Evolutionary conservation across 1,140 invertebrate species (phyloP).

Genomic region (Drosophila bocqueti): DNA sequence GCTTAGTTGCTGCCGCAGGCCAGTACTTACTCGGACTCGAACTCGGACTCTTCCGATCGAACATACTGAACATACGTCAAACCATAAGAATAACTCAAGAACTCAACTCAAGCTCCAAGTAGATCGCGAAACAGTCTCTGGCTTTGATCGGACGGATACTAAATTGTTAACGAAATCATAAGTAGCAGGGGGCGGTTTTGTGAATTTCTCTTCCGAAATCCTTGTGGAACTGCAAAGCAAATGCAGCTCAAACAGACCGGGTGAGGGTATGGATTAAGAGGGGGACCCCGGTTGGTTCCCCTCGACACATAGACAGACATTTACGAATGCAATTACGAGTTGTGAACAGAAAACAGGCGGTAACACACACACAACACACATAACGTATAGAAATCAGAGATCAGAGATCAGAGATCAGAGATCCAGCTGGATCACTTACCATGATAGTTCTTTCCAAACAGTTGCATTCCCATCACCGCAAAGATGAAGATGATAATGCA

Average conservation of each 20-base stretch:
- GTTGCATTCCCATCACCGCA: constrained; percentile 98
- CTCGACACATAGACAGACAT: constrained; percentile 2
- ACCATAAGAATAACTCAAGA: constrained; percentile 2
- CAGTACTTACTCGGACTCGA: constrained; percentile 36
- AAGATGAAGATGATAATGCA: constrained; percentile 99
- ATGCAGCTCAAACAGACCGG: constrained; percentile 20
- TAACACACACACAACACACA: constrained; percentile 38
- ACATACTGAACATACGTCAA: constrained; percentile 4
- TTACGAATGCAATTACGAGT: constrained; percentile 1
- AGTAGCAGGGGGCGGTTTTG: constrained; percentile 1
- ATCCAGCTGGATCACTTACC: constrained; percentile 87
- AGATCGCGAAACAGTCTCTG: background rate
- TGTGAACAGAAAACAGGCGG: constrained; percentile 18
- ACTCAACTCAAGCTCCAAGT: constrained; percentile 5
- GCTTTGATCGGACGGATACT: constrained; percentile 12
- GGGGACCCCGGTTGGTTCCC: no score
- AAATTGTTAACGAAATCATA: constrained; percentile 13
- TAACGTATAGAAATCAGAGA: constrained; percentile 14
- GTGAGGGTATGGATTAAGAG: background rate
- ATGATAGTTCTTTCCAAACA: constrained; percentile 96
- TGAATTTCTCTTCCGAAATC: background rate
- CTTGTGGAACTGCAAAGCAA: background rate
- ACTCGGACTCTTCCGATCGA: constrained; percentile 5
- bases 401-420: background rate
- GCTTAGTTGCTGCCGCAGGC: constrained; percentile 10